Evolutionary conservation across 2,797 vertebrate genomes (phyloP).

Genomic region (Sebastes cheni): DNA sequence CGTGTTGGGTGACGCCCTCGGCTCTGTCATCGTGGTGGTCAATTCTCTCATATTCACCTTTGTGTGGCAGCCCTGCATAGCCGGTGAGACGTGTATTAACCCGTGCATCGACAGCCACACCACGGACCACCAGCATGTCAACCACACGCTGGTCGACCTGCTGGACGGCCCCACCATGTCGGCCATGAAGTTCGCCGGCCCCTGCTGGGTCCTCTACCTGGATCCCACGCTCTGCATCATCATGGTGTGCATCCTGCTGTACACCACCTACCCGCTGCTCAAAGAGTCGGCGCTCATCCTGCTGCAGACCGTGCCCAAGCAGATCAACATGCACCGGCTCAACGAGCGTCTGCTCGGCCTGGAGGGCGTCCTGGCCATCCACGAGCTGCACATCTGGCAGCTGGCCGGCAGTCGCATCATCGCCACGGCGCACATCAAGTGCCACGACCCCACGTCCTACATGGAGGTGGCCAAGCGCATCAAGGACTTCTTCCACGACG

Average conservation of each 20-base stretch:
- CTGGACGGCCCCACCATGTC: constrained; percentile 1
- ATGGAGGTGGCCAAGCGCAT: constrained; percentile 98
- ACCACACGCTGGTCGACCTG: constrained; percentile 76
- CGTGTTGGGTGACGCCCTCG: constrained; percentile 95
- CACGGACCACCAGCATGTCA: constrained; percentile 75
- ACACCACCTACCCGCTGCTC: constrained; percentile 95
- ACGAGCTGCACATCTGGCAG: constrained; percentile 98
- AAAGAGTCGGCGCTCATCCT: constrained; percentile 99
- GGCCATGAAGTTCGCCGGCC: constrained; percentile 75
- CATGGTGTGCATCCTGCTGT: constrained; percentile 95
- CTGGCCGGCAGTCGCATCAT: constrained; percentile 97
- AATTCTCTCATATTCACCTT: constrained; percentile 92
- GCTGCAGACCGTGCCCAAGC: constrained; percentile 97
- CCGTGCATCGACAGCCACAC: constrained; percentile 84
- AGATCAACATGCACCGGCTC: constrained; percentile 92
- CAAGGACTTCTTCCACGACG: constrained; percentile 96
- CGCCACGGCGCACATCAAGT: constrained; percentile 98
- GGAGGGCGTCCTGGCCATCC: constrained; percentile 94
- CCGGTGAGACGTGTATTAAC: constrained; percentile 83
- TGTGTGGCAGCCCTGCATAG: constrained; percentile 89
- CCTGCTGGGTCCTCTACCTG: constrained; percentile 98
- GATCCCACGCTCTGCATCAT: constrained; percentile 95
- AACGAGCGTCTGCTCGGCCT: constrained; percentile 88
- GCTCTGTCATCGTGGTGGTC: constrained; percentile 97
- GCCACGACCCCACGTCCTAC: constrained; percentile 93